phyloP scores from a whole-genome alignment of 2,113 vertebrate species.

The Jacana jacana region DNA sequence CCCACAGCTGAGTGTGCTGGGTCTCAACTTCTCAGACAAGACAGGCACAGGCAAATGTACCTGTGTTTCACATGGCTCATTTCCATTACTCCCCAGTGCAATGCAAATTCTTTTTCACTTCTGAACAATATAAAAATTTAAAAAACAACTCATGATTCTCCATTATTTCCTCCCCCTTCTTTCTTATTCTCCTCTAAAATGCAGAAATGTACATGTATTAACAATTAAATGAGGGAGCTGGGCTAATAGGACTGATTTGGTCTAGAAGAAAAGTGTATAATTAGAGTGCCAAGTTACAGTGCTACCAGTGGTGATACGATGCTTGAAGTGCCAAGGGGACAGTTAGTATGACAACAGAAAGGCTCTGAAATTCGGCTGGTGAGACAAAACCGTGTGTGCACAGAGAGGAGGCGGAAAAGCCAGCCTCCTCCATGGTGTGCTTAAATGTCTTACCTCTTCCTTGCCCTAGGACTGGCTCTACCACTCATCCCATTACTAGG shows the following conservation, averaged over 20 bases:
- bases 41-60: fast-evolving
- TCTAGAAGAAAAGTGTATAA: background rate
- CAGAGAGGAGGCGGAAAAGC: background rate
- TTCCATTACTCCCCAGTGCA: background rate
- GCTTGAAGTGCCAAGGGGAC: background rate
- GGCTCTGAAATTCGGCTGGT: background rate
- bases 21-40: background rate
- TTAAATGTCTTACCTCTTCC: background rate
- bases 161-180: background rate
- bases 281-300: background rate
- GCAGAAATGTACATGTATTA: background rate
- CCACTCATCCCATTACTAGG: background rate
- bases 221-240: background rate
- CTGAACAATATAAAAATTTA: background rate
- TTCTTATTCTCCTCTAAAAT: background rate
- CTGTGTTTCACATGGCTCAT: background rate
- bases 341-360: background rate
- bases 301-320: background rate
- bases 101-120: background rate
- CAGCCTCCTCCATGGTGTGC: background rate
- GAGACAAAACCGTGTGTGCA: background rate
- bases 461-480: background rate
- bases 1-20: background rate
- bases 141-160: background rate
- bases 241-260: background rate